phyloP scores from a whole-genome alignment of 1,140 invertebrate species.

The Andricus grossulariae region DNA sequence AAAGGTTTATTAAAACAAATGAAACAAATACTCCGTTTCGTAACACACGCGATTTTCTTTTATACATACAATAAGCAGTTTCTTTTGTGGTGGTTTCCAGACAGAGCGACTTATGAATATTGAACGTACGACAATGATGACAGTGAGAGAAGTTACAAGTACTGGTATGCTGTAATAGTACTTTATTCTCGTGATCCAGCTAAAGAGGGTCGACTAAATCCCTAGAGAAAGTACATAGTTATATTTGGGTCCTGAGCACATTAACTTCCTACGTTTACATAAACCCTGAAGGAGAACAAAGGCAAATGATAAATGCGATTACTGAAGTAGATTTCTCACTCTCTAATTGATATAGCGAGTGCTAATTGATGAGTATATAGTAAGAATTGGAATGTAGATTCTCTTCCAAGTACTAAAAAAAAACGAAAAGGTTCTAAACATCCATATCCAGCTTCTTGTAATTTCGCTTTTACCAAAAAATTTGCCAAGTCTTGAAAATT shows the following conservation, averaged over 20 bases:
- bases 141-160: conserved; percentile 9
- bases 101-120: conserved; percentile 56
- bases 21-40: not conserved
- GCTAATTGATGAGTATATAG: no score
- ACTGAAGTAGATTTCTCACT: not conserved
- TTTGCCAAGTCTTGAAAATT: no score
- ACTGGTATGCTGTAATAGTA: conserved; percentile 40
- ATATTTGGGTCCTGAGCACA: conserved; percentile 8
- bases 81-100: conserved; percentile 17
- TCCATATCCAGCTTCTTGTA: no score
- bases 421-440: no score
- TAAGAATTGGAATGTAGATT: no score
- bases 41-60: not conserved
- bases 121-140: conserved; percentile 42
- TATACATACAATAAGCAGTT: not conserved
- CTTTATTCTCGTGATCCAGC: conserved; percentile 58
- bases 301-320: not conserved
- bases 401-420: no score
- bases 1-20: conserved; percentile 8
- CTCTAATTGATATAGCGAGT: no score
- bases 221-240: conserved; percentile 41
- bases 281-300: not conserved
- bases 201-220: conserved; percentile 49
- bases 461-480: no score
- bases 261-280: not conserved